Base-by-base conservation (phyloP, 2,797 vertebrate genomes). In the Dipus sagitta region DNA sequence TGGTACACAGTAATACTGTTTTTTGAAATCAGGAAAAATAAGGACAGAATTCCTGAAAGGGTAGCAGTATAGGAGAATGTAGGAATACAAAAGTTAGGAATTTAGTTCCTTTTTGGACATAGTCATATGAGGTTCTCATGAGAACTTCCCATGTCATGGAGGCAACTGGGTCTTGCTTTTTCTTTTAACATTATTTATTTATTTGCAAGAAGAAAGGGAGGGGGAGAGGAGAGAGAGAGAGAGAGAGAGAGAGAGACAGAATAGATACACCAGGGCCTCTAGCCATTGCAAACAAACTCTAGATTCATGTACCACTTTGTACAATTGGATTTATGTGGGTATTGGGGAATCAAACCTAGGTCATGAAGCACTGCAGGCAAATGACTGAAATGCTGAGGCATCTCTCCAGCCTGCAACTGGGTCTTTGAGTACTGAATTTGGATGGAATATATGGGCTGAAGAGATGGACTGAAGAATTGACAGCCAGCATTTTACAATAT, bases 361-460 rank as follows among this genome's bases (percentile, higher is more conserved):
- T 47, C 47, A 47, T 47, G 8, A 47, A 7, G 47, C 47, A 47
- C 47, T 47, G 47, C 47, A 47, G 47, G 47, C 47, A 47, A 47
- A 47, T 47, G 47, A 47, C 47, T 47, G 47, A 47, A 47, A 47
- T 11, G 8, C 47, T 47, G 47, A 47, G 47, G 47, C 47, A 47
- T 47, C 47, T 47, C 47, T 47, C 47, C 11, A 47, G 47, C 47
- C 47, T 47, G 47, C 47, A 47, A 47, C 47, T 47, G 54, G 54
- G 54, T 58, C 54, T 52, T 14, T 52, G 64, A 84, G 62, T 71
- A 70, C 15, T 54, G 34, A 93, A 85, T 24, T 47, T 81, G 78
- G 58, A 94, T 58, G 86, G 93, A 94, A 77, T 47, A 18, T 77
- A n/a, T 80, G 23, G 21, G 42, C 68, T 94, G 47, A 24, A 84